phyloP scores from a whole-genome alignment of 2,797 vertebrate species.

The Trachops cirrhosus region DNA sequence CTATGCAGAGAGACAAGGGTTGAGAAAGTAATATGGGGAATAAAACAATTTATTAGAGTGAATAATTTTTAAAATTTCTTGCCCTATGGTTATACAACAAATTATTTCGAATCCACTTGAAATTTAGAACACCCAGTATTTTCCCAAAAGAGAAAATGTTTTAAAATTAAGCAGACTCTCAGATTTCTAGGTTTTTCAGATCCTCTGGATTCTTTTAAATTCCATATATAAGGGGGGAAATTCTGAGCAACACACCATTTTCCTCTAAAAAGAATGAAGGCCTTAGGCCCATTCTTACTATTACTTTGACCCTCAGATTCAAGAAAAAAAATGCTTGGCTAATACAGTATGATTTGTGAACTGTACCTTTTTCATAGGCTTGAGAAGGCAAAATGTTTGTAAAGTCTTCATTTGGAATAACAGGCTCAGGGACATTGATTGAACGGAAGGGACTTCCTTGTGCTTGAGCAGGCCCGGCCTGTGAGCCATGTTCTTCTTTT shows the following conservation, averaged over 20 bases:
- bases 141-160: background rate
- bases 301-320: background rate
- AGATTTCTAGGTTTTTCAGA: background rate
- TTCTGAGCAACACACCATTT: background rate
- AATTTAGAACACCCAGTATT: slow-evolving; percentile 42
- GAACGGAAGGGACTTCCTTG: slow-evolving; percentile 87
- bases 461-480: slow-evolving; percentile 81
- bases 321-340: background rate
- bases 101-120: background rate
- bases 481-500: slow-evolving; percentile 85
- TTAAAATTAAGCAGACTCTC: background rate
- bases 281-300: background rate
- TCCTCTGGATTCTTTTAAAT: background rate
- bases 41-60: background rate
- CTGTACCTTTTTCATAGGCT: slow-evolving; percentile 88
- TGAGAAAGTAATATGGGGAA: background rate
- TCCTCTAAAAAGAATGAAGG: background rate
- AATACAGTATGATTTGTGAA: slow-evolving; percentile 24
- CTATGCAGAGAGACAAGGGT: background rate
- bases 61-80: background rate
- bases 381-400: slow-evolving; percentile 87
- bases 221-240: background rate
- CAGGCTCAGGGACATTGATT: slow-evolving; percentile 88
- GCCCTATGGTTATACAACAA: background rate
- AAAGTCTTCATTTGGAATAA: slow-evolving; percentile 89